phyloP scores from a whole-genome alignment of 2,888 invertebrate species.

The Drosophila phalerata region DNA sequence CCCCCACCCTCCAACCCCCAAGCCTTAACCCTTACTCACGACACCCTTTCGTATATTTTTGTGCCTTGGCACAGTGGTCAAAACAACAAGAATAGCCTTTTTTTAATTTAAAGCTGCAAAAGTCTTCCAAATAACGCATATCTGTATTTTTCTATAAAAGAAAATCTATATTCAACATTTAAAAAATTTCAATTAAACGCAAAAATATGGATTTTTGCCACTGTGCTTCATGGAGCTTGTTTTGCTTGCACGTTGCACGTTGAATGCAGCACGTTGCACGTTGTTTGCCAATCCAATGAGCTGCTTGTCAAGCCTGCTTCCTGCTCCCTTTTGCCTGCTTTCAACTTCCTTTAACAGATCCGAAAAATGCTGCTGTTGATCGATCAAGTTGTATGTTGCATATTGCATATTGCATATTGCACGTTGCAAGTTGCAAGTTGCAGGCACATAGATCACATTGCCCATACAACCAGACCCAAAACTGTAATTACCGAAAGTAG shows the following conservation, averaged over 20 bases:
- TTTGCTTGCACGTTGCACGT: slow-evolving; percentile 4
- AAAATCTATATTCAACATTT: no score
- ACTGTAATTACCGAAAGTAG: slow-evolving; percentile 7
- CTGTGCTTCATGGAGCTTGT: not conserved
- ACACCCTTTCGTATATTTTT: not conserved
- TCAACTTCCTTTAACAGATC: not conserved
- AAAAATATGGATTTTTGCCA: not conserved
- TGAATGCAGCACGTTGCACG: not conserved
- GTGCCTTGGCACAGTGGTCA: not conserved
- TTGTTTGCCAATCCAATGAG: slow-evolving; percentile 51
- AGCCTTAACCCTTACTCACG: no score
- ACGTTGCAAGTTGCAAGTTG: slow-evolving; percentile 2
- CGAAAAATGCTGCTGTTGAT: slow-evolving; percentile 12
- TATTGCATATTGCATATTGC: not conserved
- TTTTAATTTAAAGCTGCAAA: no score
- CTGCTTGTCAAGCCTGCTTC: slow-evolving; percentile 21
- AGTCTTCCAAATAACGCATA: no score
- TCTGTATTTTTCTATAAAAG: no score
- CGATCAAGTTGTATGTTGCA: slow-evolving; percentile 3
- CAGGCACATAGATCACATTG: slow-evolving; percentile 7
- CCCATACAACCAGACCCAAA: not conserved
- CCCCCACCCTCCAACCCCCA: not conserved
- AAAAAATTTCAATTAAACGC: no score
- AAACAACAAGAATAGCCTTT: no score
- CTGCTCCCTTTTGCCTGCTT: not conserved